These are phyloP conservation scores for Eudasyphora cyanicolor DNA, from an alignment of 2,888 invertebrate genomes.

Conservation along the genomic window DNA sequence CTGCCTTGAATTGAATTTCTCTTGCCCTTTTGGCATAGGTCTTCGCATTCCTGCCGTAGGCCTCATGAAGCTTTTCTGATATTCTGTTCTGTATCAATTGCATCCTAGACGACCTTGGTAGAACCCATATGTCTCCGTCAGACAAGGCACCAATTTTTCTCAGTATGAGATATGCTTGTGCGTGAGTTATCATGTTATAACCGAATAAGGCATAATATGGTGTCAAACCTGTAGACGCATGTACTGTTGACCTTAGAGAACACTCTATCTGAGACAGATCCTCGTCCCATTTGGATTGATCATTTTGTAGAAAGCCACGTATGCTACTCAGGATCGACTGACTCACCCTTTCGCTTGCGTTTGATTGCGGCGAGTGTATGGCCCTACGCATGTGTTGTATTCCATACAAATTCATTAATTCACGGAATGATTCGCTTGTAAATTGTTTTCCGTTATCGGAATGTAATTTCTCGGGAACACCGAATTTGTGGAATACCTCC, in stretches of 20 bases:
- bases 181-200: too few relatives aligned
- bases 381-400: neutral
- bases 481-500: slow-evolving; percentile 28
- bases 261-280: slow-evolving; percentile 2
- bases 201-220: neutral
- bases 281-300: slow-evolving; percentile 24
- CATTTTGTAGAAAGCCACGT: neutral
- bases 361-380: neutral
- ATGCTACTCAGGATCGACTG: neutral
- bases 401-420: slow-evolving; percentile 57
- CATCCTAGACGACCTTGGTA: neutral
- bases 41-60: neutral
- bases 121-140: neutral
- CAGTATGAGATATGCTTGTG: neutral
- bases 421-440: slow-evolving; percentile 45
- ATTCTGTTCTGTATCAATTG: neutral
- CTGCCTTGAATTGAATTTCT: neutral
- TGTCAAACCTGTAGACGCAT: slow-evolving; percentile 3
- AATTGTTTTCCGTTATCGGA: slow-evolving; percentile 7
- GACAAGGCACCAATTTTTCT: neutral
- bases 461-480: neutral
- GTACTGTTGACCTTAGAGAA: neutral
- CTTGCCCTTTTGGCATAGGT: neutral
- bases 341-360: slow-evolving; percentile 7
- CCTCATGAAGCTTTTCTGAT: neutral